Percentiles rank a stretch among this genome's conserved stretches.
Conservation (phyloP, 2,113 vertebrate species). For the Panthera leo region DNA sequence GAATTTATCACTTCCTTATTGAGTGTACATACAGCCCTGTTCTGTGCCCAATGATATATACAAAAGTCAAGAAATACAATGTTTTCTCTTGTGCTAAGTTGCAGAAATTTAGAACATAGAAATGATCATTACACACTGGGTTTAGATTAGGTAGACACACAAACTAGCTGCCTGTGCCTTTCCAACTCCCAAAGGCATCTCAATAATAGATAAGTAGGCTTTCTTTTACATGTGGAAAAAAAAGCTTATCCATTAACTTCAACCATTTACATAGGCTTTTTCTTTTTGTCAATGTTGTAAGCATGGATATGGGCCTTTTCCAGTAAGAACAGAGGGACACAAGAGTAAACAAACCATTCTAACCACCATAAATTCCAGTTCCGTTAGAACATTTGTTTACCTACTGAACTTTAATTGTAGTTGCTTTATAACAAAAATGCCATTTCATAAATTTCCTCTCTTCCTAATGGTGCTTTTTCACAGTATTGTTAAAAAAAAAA, state of each 20-base stretch:
- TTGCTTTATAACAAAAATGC: conserved; percentile 46
- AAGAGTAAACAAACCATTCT: not conserved
- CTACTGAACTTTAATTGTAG: conserved; percentile 56
- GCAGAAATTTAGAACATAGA: not conserved
- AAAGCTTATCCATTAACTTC: not conserved
- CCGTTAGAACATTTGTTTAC: conserved; percentile 30
- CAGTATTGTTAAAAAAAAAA: not conserved
- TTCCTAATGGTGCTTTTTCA: not conserved
- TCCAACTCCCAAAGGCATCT: not conserved
- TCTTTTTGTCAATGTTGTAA: not conserved
- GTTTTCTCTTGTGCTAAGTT: not conserved
- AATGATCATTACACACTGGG: not conserved
- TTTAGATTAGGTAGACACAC: not conserved
- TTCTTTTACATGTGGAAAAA: conserved; percentile 11
- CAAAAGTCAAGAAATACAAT: not conserved
- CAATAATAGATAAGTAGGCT: not conserved
- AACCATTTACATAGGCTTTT: not conserved
- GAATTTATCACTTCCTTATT: not conserved
- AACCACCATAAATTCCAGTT: not conserved
- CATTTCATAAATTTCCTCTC: conserved; percentile 54
- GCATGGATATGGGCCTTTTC: not conserved
- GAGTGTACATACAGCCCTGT: not conserved
- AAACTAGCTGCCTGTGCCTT: not conserved
- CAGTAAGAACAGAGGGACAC: not conserved
- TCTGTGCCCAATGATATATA: not conserved